These are phyloP conservation scores for Ptiloglossa arizonensis DNA, from an alignment of 1,140 invertebrate genomes.

Conservation along the genomic window DNA sequence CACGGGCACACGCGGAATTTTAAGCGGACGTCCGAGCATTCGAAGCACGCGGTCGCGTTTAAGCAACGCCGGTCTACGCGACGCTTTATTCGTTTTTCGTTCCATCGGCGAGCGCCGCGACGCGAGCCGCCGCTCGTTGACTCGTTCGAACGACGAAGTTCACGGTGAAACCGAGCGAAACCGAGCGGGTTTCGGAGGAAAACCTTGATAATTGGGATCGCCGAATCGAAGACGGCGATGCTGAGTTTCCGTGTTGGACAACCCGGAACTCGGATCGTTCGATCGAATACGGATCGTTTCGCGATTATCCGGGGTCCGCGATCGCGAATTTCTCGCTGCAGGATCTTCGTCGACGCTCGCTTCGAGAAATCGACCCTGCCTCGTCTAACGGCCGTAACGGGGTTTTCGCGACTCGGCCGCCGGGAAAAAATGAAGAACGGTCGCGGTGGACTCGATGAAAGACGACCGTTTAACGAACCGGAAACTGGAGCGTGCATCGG, in stretches of 20 bases:
- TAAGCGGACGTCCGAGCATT: slow-evolving; percentile 62
- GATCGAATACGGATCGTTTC: neutral
- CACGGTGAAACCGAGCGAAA: slow-evolving; percentile 37
- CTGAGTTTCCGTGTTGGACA: slow-evolving; percentile 62
- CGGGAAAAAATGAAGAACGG: slow-evolving; percentile 16
- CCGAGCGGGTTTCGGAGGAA: slow-evolving; percentile 24
- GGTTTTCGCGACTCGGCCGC: slow-evolving; percentile 6
- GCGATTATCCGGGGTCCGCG: neutral
- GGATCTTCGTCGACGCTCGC: slow-evolving; percentile 42
- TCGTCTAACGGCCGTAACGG: slow-evolving; percentile 52
- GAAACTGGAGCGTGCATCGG: slow-evolving; percentile 69
- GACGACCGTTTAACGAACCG: slow-evolving; percentile 66
- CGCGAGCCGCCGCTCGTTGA: slow-evolving; percentile 20
- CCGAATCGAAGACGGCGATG: neutral
- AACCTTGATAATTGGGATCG: slow-evolving; percentile 45
- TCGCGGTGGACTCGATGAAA: neutral
- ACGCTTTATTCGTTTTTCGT: slow-evolving; percentile 34
- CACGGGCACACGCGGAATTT: slow-evolving; percentile 53
- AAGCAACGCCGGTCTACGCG: slow-evolving; percentile 10
- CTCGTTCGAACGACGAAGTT: slow-evolving; percentile 10
- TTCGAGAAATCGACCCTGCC: slow-evolving; percentile 41
- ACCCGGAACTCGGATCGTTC: slow-evolving; percentile 32
- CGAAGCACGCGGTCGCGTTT: slow-evolving; percentile 56
- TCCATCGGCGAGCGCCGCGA: slow-evolving; percentile 2
- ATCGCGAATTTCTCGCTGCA: slow-evolving; percentile 35